Evolutionary conservation across 2,113 vertebrate species (phyloP), one percentile per base, ranked within the genome.

Genomic region (Siniperca chuatsi): DNA sequence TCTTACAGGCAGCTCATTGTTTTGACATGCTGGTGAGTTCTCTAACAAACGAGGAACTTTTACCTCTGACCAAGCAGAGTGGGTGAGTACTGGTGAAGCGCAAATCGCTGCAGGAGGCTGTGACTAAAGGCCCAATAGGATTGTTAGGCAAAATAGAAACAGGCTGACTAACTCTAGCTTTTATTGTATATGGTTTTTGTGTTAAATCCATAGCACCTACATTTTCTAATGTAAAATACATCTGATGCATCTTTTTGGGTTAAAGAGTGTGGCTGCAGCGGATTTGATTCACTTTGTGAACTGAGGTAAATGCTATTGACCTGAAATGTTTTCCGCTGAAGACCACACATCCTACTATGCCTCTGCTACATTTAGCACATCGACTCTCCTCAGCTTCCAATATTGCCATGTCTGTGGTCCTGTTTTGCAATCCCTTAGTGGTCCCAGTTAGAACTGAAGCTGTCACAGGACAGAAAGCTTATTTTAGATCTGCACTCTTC

Each of bases 21-120:
- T 94, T 78, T 95, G 94, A 95, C 95, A 84, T 78, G 90, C 84
- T 84, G 77, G 83, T 48, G 88, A 92, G 82, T 85, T 84, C 75
- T 81, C 80, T 60, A 72, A 69, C 90, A 76, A 88, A 81, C 52
- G 35, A 86, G 82, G 77, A 82, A 80, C 82, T 92, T 90, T 85
- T 73, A 84, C 67, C 87, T 91, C 90, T 80, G 67, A 83, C 85
- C 83, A 71, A 91, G 78, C 52, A 16, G 78, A 91, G 88, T 81
- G 87, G 87, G 69, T 74, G 86, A 83, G 66, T 16, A 33, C 73
- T 81, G 73, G 57, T 75, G 81, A 92, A 84, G 80, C 15, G 0
- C 73, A 62, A 42, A 35, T 66, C 10, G 7, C 75, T 78, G 85
- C 78, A 70, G 73, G 71, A 84, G 78, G 61, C 72, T 57, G 70